phyloP scores from a whole-genome alignment of 1,140 invertebrate species.

The Megalopta genalis region DNA sequence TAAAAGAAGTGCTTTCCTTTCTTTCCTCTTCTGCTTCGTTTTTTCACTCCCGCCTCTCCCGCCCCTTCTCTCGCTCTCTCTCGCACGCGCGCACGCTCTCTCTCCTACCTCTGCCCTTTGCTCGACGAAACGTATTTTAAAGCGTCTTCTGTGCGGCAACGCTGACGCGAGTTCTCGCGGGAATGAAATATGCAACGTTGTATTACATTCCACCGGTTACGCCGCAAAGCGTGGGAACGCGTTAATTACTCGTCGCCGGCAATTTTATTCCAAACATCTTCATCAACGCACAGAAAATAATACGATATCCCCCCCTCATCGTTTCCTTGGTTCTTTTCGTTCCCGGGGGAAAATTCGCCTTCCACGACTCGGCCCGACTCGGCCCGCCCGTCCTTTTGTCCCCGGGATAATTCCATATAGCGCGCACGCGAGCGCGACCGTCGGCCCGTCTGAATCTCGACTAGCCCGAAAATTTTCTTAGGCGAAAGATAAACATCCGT shows the following conservation, averaged over 20 bases:
- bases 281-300: constrained; percentile 1
- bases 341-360: background rate
- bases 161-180: constrained; percentile 7
- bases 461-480: background rate
- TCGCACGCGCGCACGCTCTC: no score
- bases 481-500: constrained; percentile 32
- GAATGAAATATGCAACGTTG: constrained; percentile 29
- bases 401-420: background rate
- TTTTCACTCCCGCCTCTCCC: constrained; percentile 25
- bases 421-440: background rate
- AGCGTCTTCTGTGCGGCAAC: constrained; percentile 23
- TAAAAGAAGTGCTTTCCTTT: constrained; percentile 26
- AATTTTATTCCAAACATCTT: constrained; percentile 1
- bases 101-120: background rate
- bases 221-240: background rate
- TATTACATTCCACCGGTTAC: constrained; percentile 26
- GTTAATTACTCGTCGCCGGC: constrained; percentile 22
- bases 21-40: constrained; percentile 48
- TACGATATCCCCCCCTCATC: background rate
- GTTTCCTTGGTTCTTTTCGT: background rate
- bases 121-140: constrained; percentile 42
- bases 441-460: background rate
- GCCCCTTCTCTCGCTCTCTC: background rate
- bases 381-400: no score
- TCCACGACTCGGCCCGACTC: no score